Base-by-base conservation (phyloP, 2,888 invertebrate species). In the Ectropis crepuscularia region DNA sequence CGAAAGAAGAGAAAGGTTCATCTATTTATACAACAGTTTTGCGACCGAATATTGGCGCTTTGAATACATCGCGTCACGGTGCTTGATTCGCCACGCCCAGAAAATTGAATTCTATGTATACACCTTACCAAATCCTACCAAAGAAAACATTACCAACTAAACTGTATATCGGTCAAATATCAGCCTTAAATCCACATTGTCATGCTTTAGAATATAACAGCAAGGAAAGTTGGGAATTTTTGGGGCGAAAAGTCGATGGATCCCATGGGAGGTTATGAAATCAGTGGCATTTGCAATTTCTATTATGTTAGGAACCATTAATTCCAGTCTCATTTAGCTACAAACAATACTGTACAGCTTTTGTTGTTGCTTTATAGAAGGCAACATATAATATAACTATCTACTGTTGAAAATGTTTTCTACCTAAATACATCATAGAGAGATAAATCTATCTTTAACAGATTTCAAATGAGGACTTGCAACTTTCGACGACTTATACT, bases 271-370 rank as follows among this genome's bases (percentile, higher is more conserved):
- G 91, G 90, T 90, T 91, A 93, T 92, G 92, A 93, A 94, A 93
- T 94, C 95, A 94, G 92, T 95, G 95, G 94, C 95, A 95, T 95
- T 95, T 95, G 94, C 93, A 94, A 89, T 87, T 89, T 90, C 94
- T 92, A 92, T 92, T 92, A 90, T 92, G 90, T 83, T 86, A 89
- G 82, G 91, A 92, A 89, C 92, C 92, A 92, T 92, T 92, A 92
- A 92, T 90, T 92, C 83, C 88, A 82, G 89, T 84, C 89, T 91
- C 92, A 90, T 86, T 91, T 91, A 88, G 86, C 86, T 85, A 89
- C 86, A 89, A 88, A 90, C 89, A 90, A 90, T 88, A 89, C 87
- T 82, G 54, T 62, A 75, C 61, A 74, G 79, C 82, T 85, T 83
- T 86, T 86, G 85, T 85, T 61, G 51, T 63, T 61, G 65, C 45